Base-by-base conservation (phyloP, 2,888 invertebrate species). In the Piscicola geometra region DNA sequence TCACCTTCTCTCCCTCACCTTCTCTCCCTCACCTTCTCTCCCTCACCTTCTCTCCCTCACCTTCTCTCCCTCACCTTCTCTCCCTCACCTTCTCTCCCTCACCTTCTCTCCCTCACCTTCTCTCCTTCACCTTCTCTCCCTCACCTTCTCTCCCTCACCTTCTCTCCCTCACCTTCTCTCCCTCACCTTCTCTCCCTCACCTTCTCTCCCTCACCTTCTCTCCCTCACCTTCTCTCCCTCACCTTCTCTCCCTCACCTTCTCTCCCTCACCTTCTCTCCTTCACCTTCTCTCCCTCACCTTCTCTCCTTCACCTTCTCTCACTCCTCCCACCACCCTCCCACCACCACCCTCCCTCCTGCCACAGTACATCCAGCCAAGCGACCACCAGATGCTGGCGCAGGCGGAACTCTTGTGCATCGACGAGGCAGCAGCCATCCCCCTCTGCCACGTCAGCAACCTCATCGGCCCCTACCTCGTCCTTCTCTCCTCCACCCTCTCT, bases 361-460 rank as follows among this genome's bases (percentile, higher is more conserved):
- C 69, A 32, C 86, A 97, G 91, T 99, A 99, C 86, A 95, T 99
- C 83, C 91, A 93, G 78, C 97, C 99, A 0, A 91, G 91, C 64
- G 96, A 98, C 86, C 90, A 91, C 69, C 90, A 92, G 76, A 90
- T 93, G 78, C 88, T 99, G 47, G 90, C 93, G 12, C 95, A 96
- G 79, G 96, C 97, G 0, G 98, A 99, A 86, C 86, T 99, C 60
- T 88, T 99, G 47, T 90, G 99, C 0, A 96, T 99, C 76, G 99
- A 99, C 86, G 99, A 99, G 86, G 99, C 99, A 0, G 99, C 99
- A 0, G 99, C 99, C 9, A 99, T 99, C 80, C 99, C 99, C 0
- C 87, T 99, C 76, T 92, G 93, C 0, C 90, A 93, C 81, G 96
- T 99, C 0, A 92, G 93, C 80, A 90, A 91, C 0, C 91, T 97